phyloP scores from a whole-genome alignment of 2,113 vertebrate species.

The Erinaceus europaeus region DNA sequence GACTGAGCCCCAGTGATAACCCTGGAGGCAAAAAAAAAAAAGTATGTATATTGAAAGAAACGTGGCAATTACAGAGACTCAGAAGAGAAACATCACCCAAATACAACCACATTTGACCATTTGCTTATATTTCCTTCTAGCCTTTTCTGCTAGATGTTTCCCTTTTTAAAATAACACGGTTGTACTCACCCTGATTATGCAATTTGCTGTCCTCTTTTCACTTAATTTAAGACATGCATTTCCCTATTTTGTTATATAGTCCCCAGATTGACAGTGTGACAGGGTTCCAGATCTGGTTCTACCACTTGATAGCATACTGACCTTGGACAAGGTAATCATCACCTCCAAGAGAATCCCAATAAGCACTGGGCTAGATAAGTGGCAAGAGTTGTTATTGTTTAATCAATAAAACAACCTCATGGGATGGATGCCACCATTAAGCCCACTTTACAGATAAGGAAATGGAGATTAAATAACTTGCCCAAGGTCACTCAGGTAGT shows the following conservation, averaged over 20 bases:
- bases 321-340: neutral
- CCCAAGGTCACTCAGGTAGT: neutral
- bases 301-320: neutral
- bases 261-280: neutral
- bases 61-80: neutral
- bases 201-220: neutral
- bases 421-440: neutral
- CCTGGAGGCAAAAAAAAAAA: no score
- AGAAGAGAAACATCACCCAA: neutral
- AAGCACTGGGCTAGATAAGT: neutral
- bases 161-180: neutral
- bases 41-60: neutral
- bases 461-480: neutral
- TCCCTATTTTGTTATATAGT: neutral
- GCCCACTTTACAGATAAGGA: constrained; percentile 13
- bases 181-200: neutral
- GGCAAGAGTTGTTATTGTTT: neutral
- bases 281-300: neutral
- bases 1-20: no score
- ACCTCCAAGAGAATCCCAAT: neutral
- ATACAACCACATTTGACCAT: neutral
- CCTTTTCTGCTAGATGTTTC: neutral
- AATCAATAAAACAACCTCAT: neutral
- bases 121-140: neutral
- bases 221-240: neutral